These are phyloP conservation scores for Channa maculata DNA, from an alignment of 2,113 vertebrate genomes.

Conservation along the genomic window DNA sequence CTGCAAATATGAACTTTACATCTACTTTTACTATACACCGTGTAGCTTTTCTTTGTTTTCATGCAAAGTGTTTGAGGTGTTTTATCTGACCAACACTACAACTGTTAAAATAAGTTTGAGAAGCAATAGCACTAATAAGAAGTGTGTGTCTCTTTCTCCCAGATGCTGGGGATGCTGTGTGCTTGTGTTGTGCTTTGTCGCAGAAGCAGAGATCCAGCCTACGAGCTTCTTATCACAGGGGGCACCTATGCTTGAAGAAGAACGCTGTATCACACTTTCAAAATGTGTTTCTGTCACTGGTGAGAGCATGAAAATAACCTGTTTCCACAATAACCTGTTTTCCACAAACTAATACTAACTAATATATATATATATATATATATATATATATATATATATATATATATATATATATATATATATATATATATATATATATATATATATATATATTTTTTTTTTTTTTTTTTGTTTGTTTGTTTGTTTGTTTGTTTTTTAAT, in stretches of 20 bases:
- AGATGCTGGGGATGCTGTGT: conserved; percentile 97
- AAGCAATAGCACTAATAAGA: background rate
- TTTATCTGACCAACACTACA: too few relatives aligned
- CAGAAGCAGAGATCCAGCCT: conserved; percentile 91
- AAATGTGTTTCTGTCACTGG: conserved; percentile 74
- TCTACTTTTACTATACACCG: too few relatives aligned
- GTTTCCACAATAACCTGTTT: conserved; percentile 38
- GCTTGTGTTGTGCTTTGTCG: conserved; percentile 92
- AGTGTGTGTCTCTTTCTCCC: conserved; percentile 4
- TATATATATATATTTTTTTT: too few relatives aligned
- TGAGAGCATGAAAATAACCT: conserved; percentile 70
- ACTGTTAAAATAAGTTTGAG: background rate
- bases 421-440: too few relatives aligned
- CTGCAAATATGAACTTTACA: too few relatives aligned
- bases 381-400: too few relatives aligned
- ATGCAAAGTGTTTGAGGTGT: too few relatives aligned
- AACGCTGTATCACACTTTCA: conserved; percentile 16
- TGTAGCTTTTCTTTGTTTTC: too few relatives aligned
- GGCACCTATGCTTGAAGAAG: conserved; percentile 89
- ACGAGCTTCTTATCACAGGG: conserved; percentile 91
- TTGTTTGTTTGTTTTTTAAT: too few relatives aligned
- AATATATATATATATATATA: conserved; percentile 26
- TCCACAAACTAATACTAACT: conserved; percentile 20
- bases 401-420: too few relatives aligned
- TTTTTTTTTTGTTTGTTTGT: too few relatives aligned